Evolutionary conservation across 1,140 invertebrate genomes (phyloP).

Genomic region (Mycetomoellerius zeteki): DNA sequence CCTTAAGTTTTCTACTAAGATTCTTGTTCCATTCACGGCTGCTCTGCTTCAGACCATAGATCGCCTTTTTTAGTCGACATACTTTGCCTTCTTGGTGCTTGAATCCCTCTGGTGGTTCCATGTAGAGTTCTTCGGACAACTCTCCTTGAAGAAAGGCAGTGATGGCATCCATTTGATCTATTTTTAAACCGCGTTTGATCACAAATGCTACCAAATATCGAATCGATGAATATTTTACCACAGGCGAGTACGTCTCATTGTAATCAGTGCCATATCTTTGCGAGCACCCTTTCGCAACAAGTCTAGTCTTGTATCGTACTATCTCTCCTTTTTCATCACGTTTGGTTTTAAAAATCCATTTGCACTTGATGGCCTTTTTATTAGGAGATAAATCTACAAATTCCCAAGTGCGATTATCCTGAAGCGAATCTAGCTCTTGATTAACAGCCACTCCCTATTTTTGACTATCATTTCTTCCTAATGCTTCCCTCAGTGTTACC

Average conservation of each 20-base stretch:
- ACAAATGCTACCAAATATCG: background rate
- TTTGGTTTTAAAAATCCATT: background rate
- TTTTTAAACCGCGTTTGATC: background rate
- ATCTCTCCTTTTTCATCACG: background rate
- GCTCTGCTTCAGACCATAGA: background rate
- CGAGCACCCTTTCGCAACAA: no score
- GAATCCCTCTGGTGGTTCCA: background rate
- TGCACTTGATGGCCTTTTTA: background rate
- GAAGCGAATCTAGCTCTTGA: background rate
- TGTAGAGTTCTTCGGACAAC: background rate
- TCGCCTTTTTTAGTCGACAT: background rate
- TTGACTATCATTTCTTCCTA: no score
- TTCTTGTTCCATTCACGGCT: background rate
- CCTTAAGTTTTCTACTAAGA: background rate
- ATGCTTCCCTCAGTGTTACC: no score
- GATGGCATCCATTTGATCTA: background rate
- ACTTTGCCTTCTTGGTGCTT: background rate
- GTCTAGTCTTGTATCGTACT: no score
- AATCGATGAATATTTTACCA: background rate
- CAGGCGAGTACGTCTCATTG: no score
- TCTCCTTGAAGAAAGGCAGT: background rate
- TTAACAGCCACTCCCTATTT: no score
- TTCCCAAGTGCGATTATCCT: background rate
- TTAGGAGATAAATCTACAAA: background rate
- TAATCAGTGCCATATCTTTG: no score